Evolutionary conservation across 2,113 vertebrate species (phyloP), one percentile per base, ranked within the genome.

Genomic region (Engraulis encrasicolus): DNA sequence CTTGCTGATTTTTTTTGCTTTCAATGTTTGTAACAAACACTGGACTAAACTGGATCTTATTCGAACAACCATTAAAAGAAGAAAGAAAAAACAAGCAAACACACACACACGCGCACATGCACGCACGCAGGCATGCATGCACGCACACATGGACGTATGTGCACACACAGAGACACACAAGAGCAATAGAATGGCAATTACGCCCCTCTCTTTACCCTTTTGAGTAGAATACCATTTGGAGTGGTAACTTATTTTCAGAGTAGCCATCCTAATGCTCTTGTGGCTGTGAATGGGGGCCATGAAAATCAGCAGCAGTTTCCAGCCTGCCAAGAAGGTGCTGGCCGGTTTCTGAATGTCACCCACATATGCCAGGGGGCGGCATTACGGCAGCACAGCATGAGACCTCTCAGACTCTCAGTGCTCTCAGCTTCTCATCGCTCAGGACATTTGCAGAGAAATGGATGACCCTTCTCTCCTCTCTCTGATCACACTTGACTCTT

Each of bases 301-400:
- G 66, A 74, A 74, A 74, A 74, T n/a, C n/a, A n/a, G 66, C 66
- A 15, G 66, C 66, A 34, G 34, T 74, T 74, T 74, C 34, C 66
- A 74, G 66, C 66, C n/a, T 74, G 66, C 23, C 66, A 74, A 85
- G 78, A 90, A n/a, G 54, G 74, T 78, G 81, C 87, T 83, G 87
- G 88, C 91, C 87, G 86, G 89, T 81, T 84, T 84, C 83, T 82
- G n/a, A 89, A 78, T 90, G 91, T 90, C 89, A 91, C 83, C 84
- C 52, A 83, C 90, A 89, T 87, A 89, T 89, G 86, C 84, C 82
- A 52, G 84, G 48, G n/a, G 82, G 86, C 74, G 14, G 86, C 82
- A 87, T 88, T 85, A 87, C 83, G 86, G 40, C 66, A 82, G 86
- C 36, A 6, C 88, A 83, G 86, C 86, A 84, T 91, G 86, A 87